Evolutionary conservation across 2,113 vertebrate species (phyloP), one percentile per base, ranked within the genome.

Genomic region (Aviceda subcristata): DNA sequence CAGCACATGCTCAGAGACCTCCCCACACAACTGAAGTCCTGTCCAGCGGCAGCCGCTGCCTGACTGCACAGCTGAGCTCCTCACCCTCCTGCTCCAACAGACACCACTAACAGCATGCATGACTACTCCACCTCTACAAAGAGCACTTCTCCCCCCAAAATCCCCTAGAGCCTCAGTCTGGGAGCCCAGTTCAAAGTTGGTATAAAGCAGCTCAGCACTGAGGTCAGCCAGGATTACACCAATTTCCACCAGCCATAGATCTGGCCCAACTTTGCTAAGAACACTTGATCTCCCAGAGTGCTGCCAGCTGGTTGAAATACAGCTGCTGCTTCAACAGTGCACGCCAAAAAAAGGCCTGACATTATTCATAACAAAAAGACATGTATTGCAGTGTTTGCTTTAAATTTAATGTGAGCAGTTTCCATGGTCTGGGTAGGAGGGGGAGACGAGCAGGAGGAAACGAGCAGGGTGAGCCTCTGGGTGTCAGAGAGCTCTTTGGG

Each of bases 231-330:
- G 92, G 85, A 68, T 56, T 43, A 60, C 62, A 72, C 30, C 9
- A 3, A 43, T 80, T 68, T 63, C 69, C 73, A 79, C 39, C 87
- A 93, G 93, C 77, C 53, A 16, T 12, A 71, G 86, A 60, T 56
- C 34, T 94, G 90, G 60, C 92, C 91, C 92, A 46, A 20, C 66
- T 90, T 74, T 45, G 27, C 92, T 86, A 66, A 66, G 90, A 94
- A 68, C 74, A 46, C 84, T 94, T 91, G 60, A 85, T 87, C 87
- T 89, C 69, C 69, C 87, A 6, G 29, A 69, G 71, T 3, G 0
- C 74, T 96, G 90, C 77, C 96, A 96, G 90, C 84, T 90, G 93
- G 80, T 84, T 75, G 87, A 85, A 91, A 91, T 88, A 75, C 84
- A 97, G 96, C 96, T 95, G 94, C 91, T 87, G 84, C 81, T 79